These are phyloP conservation scores for Harlomillsia oculata DNA, from an alignment of 1,140 invertebrate species.

Conservation along the genomic window DNA sequence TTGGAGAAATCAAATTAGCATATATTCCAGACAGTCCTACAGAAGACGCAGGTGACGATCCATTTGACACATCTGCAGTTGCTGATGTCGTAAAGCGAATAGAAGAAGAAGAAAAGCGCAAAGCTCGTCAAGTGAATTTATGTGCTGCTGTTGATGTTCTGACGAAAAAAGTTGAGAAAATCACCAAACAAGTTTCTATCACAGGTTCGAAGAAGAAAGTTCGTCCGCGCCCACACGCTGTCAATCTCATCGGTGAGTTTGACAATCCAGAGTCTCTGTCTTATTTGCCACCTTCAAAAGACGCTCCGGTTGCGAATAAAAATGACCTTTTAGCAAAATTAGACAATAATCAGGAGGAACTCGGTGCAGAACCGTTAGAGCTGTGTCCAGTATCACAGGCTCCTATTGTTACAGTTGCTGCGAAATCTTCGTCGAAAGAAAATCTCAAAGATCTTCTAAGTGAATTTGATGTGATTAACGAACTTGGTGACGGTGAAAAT, in stretches of 20 bases:
- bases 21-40: conserved; percentile 71
- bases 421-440: no score
- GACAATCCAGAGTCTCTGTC: conserved; percentile 15
- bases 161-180: conserved; percentile 50
- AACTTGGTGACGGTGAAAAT: no score
- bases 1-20: conserved; percentile 72
- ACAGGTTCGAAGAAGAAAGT: conserved; percentile 16
- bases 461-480: conserved; percentile 44
- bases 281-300: not conserved
- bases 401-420: no score
- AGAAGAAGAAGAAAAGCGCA: conserved; percentile 53
- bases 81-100: conserved; percentile 69
- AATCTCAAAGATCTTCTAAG: conserved; percentile 39
- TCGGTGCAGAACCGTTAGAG: not conserved
- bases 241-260: conserved; percentile 33
- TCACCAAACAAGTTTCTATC: not conserved
- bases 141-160: conserved; percentile 74
- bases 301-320: no score
- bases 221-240: conserved; percentile 26
- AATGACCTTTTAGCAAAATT: no score
- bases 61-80: conserved; percentile 76
- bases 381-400: no score
- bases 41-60: conserved; percentile 60
- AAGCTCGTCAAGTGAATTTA: conserved; percentile 65
- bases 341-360: not conserved